Percentiles rank a stretch among this genome's conserved stretches.
These are phyloP conservation scores for Melanerpes aurifrons DNA, from an alignment of 2,113 vertebrate genomes.

Conservation along the genomic window DNA sequence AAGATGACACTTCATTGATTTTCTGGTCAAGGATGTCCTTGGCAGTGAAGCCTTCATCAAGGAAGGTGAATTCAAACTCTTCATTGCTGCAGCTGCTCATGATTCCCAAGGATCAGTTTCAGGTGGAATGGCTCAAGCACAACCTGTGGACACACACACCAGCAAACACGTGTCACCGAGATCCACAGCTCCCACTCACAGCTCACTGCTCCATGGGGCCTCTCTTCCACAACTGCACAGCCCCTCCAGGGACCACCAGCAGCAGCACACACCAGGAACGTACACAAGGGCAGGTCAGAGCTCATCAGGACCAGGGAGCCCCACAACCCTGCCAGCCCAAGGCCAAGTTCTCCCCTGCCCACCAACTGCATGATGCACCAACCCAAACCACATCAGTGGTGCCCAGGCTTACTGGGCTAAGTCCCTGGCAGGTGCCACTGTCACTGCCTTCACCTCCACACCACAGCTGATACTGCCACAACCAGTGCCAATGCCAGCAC, in stretches of 20 bases:
- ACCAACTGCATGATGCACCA: slow-evolving; percentile 67
- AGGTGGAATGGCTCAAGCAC: background rate
- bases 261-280: slow-evolving; percentile 34
- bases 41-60: slow-evolving; percentile 95
- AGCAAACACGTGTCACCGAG: no score
- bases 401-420: background rate
- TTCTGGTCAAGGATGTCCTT: slow-evolving; percentile 94
- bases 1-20: slow-evolving; percentile 93
- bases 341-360: slow-evolving; percentile 72
- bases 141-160: slow-evolving; percentile 62
- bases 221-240: background rate
- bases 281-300: slow-evolving; percentile 76
- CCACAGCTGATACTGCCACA: background rate
- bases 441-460: background rate
- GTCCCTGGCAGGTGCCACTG: background rate
- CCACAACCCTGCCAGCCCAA: slow-evolving; percentile 78
- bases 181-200: background rate
- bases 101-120: slow-evolving; percentile 45
- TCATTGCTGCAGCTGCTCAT: slow-evolving; percentile 81
- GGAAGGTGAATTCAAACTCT: slow-evolving; percentile 88
- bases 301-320: slow-evolving; percentile 62
- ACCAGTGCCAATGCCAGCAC: background rate
- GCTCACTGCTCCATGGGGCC: background rate
- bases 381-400: slow-evolving; percentile 44
- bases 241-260: background rate